These are phyloP conservation scores for Troilus luridus DNA, from an alignment of 2,888 invertebrate species.

Conservation along the genomic window DNA sequence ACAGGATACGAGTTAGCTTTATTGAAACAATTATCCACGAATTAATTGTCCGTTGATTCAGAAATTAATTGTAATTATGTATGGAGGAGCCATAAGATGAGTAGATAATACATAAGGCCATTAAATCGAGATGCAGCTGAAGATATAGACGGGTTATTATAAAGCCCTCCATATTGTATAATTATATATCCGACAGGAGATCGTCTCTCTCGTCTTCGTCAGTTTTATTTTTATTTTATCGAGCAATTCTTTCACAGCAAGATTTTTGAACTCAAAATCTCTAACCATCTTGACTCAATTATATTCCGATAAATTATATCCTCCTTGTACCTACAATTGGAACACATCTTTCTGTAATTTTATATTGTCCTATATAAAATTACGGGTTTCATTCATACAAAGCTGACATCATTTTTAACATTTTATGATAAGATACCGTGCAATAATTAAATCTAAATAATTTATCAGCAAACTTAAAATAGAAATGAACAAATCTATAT, in stretches of 20 bases:
- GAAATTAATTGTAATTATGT: neutral
- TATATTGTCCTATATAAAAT: too few relatives aligned
- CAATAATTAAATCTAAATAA: too few relatives aligned
- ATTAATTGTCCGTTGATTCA: neutral
- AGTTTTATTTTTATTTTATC: neutral
- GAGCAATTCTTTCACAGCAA: neutral
- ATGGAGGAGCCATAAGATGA: neutral
- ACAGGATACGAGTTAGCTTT: neutral
- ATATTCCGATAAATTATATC: neutral
- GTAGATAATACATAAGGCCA: slow-evolving; percentile 5
- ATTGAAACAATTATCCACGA: neutral
- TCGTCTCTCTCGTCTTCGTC: neutral
- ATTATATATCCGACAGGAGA: neutral
- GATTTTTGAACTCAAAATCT: neutral
- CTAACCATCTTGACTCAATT: neutral
- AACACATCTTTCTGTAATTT: too few relatives aligned
- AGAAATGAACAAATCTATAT: too few relatives aligned
- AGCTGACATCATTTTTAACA: too few relatives aligned
- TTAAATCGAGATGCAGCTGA: neutral
- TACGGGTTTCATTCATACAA: too few relatives aligned
- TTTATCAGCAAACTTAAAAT: too few relatives aligned
- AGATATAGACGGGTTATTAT: neutral
- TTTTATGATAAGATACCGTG: too few relatives aligned
- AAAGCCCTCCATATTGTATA: neutral
- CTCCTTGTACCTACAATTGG: neutral